Percentiles rank a stretch among this genome's conserved stretches.
Conservation (phyloP, 1,140 invertebrate genomes). For the Latrodectus geometricus region DNA sequence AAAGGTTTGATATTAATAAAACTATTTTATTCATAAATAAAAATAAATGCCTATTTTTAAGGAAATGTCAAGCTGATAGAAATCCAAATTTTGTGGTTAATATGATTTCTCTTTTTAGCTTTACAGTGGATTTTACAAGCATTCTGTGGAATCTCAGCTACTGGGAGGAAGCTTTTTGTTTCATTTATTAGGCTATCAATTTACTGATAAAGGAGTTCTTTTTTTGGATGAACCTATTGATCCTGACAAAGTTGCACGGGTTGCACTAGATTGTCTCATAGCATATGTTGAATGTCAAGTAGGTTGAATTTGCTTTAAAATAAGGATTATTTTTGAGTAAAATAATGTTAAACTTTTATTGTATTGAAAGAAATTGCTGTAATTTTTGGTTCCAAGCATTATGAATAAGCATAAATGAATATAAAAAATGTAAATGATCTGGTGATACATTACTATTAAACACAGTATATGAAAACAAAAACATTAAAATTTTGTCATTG, state of each 20-base stretch:
- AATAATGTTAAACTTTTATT: neutral
- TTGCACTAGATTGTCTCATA: conserved; percentile 86
- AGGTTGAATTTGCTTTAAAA: neutral
- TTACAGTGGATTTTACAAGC: conserved; percentile 87
- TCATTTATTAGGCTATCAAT: conserved; percentile 81
- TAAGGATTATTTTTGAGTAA: neutral
- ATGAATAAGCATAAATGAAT: too few species aligned
- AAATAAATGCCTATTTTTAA: too few species aligned
- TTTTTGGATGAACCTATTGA: conserved; percentile 80
- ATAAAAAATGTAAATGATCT: too few species aligned
- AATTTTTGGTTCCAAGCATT: neutral
- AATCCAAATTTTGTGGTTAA: too few species aligned
- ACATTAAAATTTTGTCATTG: too few species aligned
- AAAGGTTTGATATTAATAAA: too few species aligned
- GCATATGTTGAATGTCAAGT: conserved; percentile 87
- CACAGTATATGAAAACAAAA: too few species aligned
- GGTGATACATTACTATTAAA: too few species aligned
- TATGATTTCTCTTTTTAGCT: conserved; percentile 73
- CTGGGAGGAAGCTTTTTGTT: conserved; percentile 81
- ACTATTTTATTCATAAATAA: too few species aligned
- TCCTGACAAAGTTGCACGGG: conserved; percentile 81
- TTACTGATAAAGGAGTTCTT: conserved; percentile 72
- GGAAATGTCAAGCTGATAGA: too few species aligned
- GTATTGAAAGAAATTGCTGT: neutral
- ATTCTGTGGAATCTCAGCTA: conserved; percentile 84